Evolutionary conservation across 2,113 vertebrate species (phyloP).

Genomic region (Genyomyrus donnyi): DNA sequence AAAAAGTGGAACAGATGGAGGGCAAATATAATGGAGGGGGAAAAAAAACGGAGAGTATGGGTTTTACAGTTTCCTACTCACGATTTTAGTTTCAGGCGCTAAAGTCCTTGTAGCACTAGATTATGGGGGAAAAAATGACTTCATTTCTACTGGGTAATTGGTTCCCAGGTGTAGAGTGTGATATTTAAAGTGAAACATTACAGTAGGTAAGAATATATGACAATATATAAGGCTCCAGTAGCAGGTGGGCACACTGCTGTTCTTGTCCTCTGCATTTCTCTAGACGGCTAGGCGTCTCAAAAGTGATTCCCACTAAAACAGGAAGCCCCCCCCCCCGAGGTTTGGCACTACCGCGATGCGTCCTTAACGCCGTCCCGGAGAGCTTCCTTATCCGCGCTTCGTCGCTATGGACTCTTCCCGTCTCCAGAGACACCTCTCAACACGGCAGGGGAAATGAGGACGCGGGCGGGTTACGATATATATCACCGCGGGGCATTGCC

Average conservation of each 20-base stretch:
- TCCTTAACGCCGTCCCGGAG: not conserved
- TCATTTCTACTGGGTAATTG: not conserved
- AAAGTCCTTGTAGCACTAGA: not conserved
- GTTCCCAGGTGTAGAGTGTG: not conserved
- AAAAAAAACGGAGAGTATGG: not conserved
- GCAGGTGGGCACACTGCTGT: not conserved
- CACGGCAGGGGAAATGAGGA: not conserved
- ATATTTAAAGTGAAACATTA: not conserved
- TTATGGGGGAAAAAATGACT: not conserved
- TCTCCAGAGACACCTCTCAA: not conserved
- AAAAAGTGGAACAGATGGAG: constrained; percentile 9
- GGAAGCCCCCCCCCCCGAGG: not conserved
- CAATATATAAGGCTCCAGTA: not conserved
- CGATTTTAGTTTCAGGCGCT: not conserved
- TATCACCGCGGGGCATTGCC: not conserved
- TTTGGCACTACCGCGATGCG: not conserved
- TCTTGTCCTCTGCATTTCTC: not conserved
- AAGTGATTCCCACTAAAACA: not conserved
- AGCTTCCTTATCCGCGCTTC: not conserved
- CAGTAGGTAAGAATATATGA: not conserved
- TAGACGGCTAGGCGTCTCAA: not conserved
- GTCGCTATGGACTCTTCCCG: not conserved
- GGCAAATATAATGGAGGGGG: not conserved
- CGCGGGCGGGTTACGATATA: not conserved
- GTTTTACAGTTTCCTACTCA: not conserved